Evolutionary conservation across 2,797 vertebrate genomes (phyloP).

Genomic region (Paramormyrops hopkinsi): DNA sequence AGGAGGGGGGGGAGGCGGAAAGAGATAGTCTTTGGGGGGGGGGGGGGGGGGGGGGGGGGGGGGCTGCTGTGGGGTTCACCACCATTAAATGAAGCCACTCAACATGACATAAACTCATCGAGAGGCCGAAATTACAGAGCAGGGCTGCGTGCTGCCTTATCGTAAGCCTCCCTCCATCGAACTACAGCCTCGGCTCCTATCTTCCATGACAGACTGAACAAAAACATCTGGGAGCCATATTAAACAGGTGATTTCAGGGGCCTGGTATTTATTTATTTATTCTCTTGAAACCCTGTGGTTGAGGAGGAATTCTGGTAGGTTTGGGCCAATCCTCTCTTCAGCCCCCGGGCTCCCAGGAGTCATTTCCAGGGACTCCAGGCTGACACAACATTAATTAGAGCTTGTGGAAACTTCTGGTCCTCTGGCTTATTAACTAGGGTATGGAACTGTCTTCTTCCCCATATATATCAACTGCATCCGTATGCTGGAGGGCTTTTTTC

Average conservation of each 20-base stretch:
- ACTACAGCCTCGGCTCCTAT: not conserved
- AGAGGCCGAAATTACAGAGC: not conserved
- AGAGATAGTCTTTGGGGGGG: too few relatives aligned
- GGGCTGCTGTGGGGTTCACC: not conserved
- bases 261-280: slow-evolving; percentile 21
- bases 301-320: slow-evolving; percentile 1
- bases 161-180: not conserved
- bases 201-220: slow-evolving; percentile 10
- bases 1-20: too few relatives aligned
- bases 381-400: not conserved
- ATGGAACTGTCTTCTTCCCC: not conserved
- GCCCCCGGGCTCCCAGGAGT: not conserved
- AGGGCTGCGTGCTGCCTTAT: not conserved
- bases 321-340: not conserved
- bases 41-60: not conserved
- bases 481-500: not conserved
- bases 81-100: not conserved
- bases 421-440: not conserved
- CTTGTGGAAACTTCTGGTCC: not conserved
- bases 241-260: slow-evolving; percentile 13
- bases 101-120: not conserved
- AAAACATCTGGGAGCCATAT: slow-evolving; percentile 15
- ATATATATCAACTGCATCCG: not conserved
- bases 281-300: not conserved
- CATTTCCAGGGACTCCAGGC: not conserved